These are phyloP conservation scores for Tapirus indicus DNA, from an alignment of 2,797 vertebrate genomes.

Conservation along the genomic window DNA sequence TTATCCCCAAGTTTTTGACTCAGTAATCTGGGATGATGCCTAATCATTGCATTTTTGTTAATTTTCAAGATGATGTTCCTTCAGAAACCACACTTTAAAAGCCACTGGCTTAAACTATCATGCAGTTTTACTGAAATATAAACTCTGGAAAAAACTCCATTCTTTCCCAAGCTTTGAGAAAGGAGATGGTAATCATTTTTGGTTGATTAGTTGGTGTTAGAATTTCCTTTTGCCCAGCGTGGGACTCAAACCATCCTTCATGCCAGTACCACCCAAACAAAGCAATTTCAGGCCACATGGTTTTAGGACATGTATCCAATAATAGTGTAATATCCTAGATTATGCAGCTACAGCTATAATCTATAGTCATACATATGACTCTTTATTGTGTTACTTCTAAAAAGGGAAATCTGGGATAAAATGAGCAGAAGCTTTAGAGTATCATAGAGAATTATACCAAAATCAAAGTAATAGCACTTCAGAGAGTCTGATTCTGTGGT, in stretches of 20 bases:
- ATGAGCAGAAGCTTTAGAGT: slow-evolving; percentile 40
- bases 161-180: not conserved
- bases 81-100: slow-evolving; percentile 12
- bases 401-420: slow-evolving; percentile 14
- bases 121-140: not conserved
- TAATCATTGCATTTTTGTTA: not conserved
- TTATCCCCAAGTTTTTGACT: not conserved
- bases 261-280: not conserved
- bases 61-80: not conserved
- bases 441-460: slow-evolving; percentile 31
- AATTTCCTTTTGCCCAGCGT: not conserved
- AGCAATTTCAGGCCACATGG: not conserved
- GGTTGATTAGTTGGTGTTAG: not conserved
- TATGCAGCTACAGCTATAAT: not conserved
- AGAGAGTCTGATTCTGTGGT: not conserved
- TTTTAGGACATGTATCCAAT: not conserved
- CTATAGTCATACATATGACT: not conserved
- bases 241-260: not conserved
- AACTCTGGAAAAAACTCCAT: not conserved
- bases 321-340: not conserved
- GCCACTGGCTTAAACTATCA: not conserved
- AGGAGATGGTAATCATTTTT: not conserved
- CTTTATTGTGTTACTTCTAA: slow-evolving; percentile 16
- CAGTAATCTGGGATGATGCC: not conserved
- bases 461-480: slow-evolving; percentile 67